Conservation (phyloP, 2,113 vertebrate species). For the Saccopteryx bilineata region DNA sequence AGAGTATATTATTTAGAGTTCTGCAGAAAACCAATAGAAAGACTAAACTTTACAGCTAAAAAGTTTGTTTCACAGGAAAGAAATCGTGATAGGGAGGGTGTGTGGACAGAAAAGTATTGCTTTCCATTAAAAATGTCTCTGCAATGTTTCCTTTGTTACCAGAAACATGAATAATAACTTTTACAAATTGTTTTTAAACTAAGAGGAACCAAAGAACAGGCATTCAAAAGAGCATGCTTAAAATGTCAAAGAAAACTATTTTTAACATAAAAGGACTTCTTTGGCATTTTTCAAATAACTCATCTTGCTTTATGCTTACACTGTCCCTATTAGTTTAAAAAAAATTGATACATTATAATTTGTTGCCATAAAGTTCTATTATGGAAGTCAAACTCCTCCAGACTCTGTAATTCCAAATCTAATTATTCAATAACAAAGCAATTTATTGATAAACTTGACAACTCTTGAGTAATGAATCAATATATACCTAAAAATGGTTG, state of each 20-base stretch:
- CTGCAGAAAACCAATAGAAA: not conserved
- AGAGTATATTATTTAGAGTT: not conserved
- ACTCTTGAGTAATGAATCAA: conserved; percentile 74
- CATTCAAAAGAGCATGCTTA: conserved; percentile 23
- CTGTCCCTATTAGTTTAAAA: conserved; percentile 6
- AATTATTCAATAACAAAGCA: conserved; percentile 65
- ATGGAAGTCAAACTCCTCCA: conserved; percentile 20
- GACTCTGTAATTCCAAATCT: conserved; percentile 42
- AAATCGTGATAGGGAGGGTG: not conserved
- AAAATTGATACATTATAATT: conserved; percentile 31
- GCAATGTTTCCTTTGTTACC: not conserved
- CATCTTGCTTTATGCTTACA: conserved; percentile 26
- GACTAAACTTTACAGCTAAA: not conserved
- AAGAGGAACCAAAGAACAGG: not conserved
- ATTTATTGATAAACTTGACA: conserved; percentile 79
- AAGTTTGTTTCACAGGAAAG: not conserved
- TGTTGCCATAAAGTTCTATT: conserved; percentile 70
- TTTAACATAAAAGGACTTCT: conserved; percentile 60
- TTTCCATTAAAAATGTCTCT: conserved; percentile 17
- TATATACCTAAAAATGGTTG: conserved; percentile 80
- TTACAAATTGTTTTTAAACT: conserved; percentile 55
- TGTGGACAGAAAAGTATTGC: not conserved
- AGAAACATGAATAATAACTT: conserved; percentile 48
- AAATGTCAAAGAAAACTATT: conserved; percentile 14
- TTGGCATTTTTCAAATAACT: conserved; percentile 57